Evolutionary conservation across 2,888 invertebrate genomes (phyloP), one percentile per base, ranked within the genome.

Genomic region (Palloptera scutellata): DNA sequence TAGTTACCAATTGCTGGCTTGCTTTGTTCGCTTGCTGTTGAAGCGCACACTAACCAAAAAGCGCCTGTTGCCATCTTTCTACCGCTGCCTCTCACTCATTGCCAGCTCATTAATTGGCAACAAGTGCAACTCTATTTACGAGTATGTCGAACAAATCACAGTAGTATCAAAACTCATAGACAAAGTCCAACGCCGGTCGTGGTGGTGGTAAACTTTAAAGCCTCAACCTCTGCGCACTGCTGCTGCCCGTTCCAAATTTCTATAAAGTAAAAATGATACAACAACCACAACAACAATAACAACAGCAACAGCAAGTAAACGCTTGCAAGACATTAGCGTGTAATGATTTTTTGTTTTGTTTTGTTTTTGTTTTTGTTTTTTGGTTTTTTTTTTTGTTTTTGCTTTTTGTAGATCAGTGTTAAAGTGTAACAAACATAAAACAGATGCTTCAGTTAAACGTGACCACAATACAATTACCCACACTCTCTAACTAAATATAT

Each of bases 381-480:
- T 41, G 17, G 30, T 19, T 13, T 19, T 55, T 55, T n/a, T 30
- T 43, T 54, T 15, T 15, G 8, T 5, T 15, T 15, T 13, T 6
- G 5, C 17, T 30, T 30, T 53, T 53, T 62, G 40, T 64, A 55
- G 64, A 55, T 55, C 64, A 64, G 55, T 48, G 55, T 57, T 77
- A 74, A 79, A 81, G 72, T 79, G 78, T 80, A 77, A 78, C 73
- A 74, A 48, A 70, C 74, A 76, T 78, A 75, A 76, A 80, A 73
- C 76, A 78, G 81, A 79, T 80, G 81, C 81, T 78, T 66, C 71
- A 73, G 73, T 70, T 66, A 72, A 74, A 80, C 80, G 80, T 80
- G 80, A 80, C 80, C 81, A 75, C 79, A 78, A 80, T 81, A 79
- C 77, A 79, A 81, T 81, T 79, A 80, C 74, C 73, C 73, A 70